phyloP scores from a whole-genome alignment of 2,888 invertebrate species.

The Nudaria mundana region DNA sequence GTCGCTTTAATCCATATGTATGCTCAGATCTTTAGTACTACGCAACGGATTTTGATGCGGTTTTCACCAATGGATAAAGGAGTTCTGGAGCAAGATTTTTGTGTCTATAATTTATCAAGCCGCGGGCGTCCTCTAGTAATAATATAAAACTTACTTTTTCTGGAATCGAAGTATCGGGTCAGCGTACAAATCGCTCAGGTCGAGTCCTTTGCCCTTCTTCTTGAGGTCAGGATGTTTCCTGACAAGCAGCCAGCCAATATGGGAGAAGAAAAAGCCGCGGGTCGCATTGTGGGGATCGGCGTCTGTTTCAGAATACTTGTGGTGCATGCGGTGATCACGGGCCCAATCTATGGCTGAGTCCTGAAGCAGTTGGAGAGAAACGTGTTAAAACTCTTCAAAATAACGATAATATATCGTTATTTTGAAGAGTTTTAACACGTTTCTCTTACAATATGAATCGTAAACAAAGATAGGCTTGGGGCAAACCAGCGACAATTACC shows the following conservation, averaged over 20 bases:
- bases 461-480: too few species aligned
- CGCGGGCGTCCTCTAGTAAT: too few species aligned
- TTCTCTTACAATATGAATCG: too few species aligned
- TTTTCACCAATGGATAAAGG: too few species aligned
- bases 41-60: too few species aligned
- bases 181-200: slow-evolving; percentile 89
- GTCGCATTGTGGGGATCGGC: slow-evolving; percentile 97
- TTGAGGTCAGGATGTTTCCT: slow-evolving; percentile 95
- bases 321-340: slow-evolving; percentile 91
- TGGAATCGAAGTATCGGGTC: slow-evolving; percentile 94
- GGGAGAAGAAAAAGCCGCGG: slow-evolving; percentile 97
- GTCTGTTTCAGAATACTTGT: slow-evolving; percentile 96
- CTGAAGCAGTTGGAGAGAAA: slow-evolving; percentile 57
- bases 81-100: too few species aligned
- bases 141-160: slow-evolving; percentile 86
- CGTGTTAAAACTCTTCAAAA: neutral
- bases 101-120: too few species aligned
- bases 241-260: slow-evolving; percentile 96
- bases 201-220: slow-evolving; percentile 91
- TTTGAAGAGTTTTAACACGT: neutral
- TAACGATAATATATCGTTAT: too few species aligned
- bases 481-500: too few species aligned
- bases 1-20: too few species aligned
- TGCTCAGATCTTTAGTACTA: too few species aligned
- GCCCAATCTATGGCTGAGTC: slow-evolving; percentile 90